These are phyloP conservation scores for Zaprionus vittiger DNA, from an alignment of 1,140 invertebrate species.

Conservation along the genomic window DNA sequence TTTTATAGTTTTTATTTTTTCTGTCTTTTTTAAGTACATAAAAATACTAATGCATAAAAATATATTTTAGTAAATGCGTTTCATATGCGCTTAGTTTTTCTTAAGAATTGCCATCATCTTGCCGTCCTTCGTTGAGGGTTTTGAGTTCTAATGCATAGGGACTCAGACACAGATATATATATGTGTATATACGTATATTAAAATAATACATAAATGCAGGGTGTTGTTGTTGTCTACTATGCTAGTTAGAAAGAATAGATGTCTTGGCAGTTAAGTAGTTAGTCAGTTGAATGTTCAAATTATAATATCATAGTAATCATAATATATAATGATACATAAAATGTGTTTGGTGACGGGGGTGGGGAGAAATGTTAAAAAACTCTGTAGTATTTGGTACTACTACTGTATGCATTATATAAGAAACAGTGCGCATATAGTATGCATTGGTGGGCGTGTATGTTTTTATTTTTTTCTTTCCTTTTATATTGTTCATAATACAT, in stretches of 20 bases:
- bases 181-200: slow-evolving; percentile 11
- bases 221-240: slow-evolving; percentile 32
- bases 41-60: slow-evolving; percentile 60
- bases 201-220: slow-evolving; percentile 50
- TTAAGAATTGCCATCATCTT: slow-evolving; percentile 50
- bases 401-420: slow-evolving; percentile 62
- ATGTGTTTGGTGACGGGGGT: background rate
- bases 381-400: slow-evolving; percentile 10
- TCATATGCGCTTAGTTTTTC: slow-evolving; percentile 47
- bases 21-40: slow-evolving; percentile 17
- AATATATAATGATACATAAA: background rate
- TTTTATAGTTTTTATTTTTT: background rate
- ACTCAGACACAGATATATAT: slow-evolving; percentile 1
- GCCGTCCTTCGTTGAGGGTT: slow-evolving; percentile 44
- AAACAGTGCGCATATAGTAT: slow-evolving; percentile 82
- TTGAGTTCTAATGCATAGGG: slow-evolving; percentile 3
- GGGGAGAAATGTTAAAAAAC: slow-evolving; percentile 11
- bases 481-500: slow-evolving; percentile 48
- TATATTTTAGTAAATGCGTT: slow-evolving; percentile 70
- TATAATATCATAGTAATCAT: slow-evolving; percentile 6
- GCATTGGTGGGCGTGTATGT: slow-evolving; percentile 73
- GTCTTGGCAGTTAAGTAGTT: slow-evolving; percentile 44
- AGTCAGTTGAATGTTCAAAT: slow-evolving; percentile 27
- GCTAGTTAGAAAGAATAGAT: slow-evolving; percentile 13
- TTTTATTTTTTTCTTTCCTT: slow-evolving; percentile 14